phyloP scores from a whole-genome alignment of 2,113 vertebrate genomes.

The Dicrurus megarhynchus region DNA sequence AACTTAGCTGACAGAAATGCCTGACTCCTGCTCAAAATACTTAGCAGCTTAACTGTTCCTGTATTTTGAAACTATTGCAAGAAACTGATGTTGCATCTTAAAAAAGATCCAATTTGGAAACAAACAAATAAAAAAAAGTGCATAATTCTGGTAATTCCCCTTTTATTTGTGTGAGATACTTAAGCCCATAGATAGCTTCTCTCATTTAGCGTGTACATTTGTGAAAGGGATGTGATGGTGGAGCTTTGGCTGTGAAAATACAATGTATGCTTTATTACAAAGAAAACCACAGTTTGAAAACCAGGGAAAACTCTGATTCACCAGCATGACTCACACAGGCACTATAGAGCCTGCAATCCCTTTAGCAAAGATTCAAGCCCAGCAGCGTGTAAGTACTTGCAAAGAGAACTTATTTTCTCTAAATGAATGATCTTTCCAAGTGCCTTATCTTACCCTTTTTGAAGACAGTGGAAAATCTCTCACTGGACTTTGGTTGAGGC shows the following conservation, averaged over 20 bases:
- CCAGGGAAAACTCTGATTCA: slow-evolving; percentile 70
- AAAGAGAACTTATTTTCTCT: slow-evolving; percentile 10
- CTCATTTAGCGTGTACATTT: background rate
- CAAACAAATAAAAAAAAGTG: background rate
- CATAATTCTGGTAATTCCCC: background rate
- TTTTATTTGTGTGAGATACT: background rate
- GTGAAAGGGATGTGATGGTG: background rate
- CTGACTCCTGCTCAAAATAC: background rate
- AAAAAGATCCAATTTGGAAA: background rate
- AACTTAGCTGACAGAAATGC: background rate
- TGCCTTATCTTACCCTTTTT: slow-evolving; percentile 14
- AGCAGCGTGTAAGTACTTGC: slow-evolving; percentile 61
- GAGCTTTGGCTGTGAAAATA: slow-evolving; percentile 48
- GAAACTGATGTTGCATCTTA: background rate
- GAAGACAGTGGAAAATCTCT: background rate
- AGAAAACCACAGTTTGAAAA: slow-evolving; percentile 65
- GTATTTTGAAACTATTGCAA: background rate
- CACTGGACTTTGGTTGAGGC: background rate
- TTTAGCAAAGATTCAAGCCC: slow-evolving; percentile 20
- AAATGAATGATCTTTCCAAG: slow-evolving; percentile 39
- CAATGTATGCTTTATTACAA: slow-evolving; percentile 62
- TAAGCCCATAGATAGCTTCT: background rate
- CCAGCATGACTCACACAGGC: slow-evolving; percentile 61
- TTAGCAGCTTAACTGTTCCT: background rate
- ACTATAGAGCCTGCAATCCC: slow-evolving; percentile 38